Percentiles rank a stretch among this genome's conserved stretches.
Evolutionary conservation across 1,140 invertebrate genomes (phyloP).

Genomic region (Piezodorus guildinii): DNA sequence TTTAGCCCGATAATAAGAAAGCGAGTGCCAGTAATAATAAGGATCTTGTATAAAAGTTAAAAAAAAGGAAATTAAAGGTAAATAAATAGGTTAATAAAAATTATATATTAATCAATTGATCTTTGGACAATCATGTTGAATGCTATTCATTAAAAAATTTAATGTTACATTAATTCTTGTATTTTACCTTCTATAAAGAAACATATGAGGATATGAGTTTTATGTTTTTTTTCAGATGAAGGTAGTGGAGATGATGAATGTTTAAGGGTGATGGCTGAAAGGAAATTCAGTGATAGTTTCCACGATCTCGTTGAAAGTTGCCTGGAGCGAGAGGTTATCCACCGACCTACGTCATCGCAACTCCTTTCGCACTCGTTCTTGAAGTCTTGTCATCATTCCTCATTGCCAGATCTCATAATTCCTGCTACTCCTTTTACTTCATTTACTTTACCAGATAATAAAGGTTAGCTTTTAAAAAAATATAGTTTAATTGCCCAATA

Average conservation of each 20-base stretch:
- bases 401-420: slow-evolving; percentile 20
- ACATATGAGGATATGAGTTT: slow-evolving; percentile 29
- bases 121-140: no score
- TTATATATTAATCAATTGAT: no score
- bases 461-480: slow-evolving; percentile 6
- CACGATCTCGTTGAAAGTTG: slow-evolving; percentile 63
- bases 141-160: background rate
- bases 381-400: slow-evolving; percentile 35
- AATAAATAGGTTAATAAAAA: no score
- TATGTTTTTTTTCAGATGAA: slow-evolving; percentile 25
- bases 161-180: slow-evolving; percentile 21
- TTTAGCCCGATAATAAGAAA: no score
- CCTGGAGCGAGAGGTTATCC: slow-evolving; percentile 48
- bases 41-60: no score
- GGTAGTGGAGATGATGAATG: slow-evolving; percentile 35
- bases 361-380: slow-evolving; percentile 63
- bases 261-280: slow-evolving; percentile 31
- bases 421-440: slow-evolving; percentile 26
- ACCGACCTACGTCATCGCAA: slow-evolving; percentile 49
- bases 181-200: slow-evolving; percentile 27
- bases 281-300: slow-evolving; percentile 58
- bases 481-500: no score
- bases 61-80: no score
- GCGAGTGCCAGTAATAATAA: no score
- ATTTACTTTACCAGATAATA: slow-evolving; percentile 26